Evolutionary conservation across 2,797 vertebrate species (phyloP).

Genomic region (Zalophus californianus): DNA sequence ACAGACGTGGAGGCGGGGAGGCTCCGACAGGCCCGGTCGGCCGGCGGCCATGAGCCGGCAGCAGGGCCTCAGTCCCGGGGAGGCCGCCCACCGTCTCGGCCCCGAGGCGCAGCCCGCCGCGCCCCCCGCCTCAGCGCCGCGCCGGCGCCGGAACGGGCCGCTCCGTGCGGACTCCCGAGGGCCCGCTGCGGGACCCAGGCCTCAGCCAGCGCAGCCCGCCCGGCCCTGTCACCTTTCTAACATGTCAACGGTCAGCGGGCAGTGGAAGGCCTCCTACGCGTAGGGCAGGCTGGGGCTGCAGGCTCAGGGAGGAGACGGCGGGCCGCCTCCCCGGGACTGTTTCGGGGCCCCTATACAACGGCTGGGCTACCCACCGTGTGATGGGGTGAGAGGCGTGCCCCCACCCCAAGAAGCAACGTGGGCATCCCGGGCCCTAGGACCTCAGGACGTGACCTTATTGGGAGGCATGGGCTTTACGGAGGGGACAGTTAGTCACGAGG

Average conservation of each 20-base stretch:
- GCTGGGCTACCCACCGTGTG: not conserved
- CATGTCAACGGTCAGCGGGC: fast-evolving
- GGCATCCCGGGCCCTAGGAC: no score
- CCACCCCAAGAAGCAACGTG: not conserved
- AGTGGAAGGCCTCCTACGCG: not conserved
- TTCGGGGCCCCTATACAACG: no score
- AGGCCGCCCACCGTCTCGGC: not conserved
- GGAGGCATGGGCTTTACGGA: not conserved
- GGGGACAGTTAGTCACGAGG: not conserved
- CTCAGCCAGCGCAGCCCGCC: not conserved
- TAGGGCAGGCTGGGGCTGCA: not conserved
- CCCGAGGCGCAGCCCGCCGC: not conserved
- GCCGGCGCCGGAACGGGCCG: no score
- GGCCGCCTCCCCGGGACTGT: no score
- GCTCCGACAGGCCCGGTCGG: not conserved
- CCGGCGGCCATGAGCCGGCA: not conserved
- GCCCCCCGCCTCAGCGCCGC: not conserved
- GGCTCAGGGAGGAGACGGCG: not conserved
- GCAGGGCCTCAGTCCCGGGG: not conserved
- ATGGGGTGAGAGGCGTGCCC: not conserved
- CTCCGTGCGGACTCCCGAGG: no score
- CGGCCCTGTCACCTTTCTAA: not conserved
- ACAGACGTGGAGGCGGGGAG: not conserved
- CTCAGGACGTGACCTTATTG: not conserved
- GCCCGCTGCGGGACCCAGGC: not conserved